These are phyloP conservation scores for Ormyrus rosae DNA, from an alignment of 2,888 invertebrate species.

Conservation along the genomic window DNA sequence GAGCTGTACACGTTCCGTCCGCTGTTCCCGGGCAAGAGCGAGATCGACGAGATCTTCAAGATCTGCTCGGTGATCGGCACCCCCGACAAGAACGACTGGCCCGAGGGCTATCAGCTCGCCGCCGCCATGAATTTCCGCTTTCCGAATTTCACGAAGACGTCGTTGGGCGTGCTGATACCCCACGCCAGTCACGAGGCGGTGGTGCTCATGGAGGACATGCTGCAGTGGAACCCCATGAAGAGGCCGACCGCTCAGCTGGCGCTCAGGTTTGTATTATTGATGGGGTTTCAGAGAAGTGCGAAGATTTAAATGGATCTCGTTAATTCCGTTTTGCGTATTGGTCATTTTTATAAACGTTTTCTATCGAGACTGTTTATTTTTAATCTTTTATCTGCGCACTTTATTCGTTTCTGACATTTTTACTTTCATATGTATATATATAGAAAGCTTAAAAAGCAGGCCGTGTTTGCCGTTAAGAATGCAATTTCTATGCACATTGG, in stretches of 20 bases:
- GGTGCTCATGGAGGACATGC: slow-evolving; percentile 88
- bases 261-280: slow-evolving; percentile 79
- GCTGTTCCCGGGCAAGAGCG: slow-evolving; percentile 96
- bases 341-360: too few relatives aligned
- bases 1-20: slow-evolving; percentile 97
- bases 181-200: slow-evolving; percentile 90
- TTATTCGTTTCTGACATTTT: too few relatives aligned
- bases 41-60: slow-evolving; percentile 97
- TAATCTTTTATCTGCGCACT: too few relatives aligned
- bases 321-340: too few relatives aligned
- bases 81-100: slow-evolving; percentile 94
- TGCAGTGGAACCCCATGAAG: slow-evolving; percentile 94
- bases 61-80: slow-evolving; percentile 95
- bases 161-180: slow-evolving; percentile 87
- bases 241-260: slow-evolving; percentile 94
- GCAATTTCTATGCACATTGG: slow-evolving; percentile 58
- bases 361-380: too few relatives aligned
- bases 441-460: too few relatives aligned
- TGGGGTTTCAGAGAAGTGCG: too few relatives aligned
- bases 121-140: slow-evolving; percentile 97
- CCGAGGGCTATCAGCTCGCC: slow-evolving; percentile 95
- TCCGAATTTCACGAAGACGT: slow-evolving; percentile 90
- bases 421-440: too few relatives aligned
- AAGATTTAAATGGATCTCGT: too few relatives aligned
- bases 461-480: too few relatives aligned